phyloP scores from a whole-genome alignment of 2,797 vertebrate genomes.

The Octomys mimax region DNA sequence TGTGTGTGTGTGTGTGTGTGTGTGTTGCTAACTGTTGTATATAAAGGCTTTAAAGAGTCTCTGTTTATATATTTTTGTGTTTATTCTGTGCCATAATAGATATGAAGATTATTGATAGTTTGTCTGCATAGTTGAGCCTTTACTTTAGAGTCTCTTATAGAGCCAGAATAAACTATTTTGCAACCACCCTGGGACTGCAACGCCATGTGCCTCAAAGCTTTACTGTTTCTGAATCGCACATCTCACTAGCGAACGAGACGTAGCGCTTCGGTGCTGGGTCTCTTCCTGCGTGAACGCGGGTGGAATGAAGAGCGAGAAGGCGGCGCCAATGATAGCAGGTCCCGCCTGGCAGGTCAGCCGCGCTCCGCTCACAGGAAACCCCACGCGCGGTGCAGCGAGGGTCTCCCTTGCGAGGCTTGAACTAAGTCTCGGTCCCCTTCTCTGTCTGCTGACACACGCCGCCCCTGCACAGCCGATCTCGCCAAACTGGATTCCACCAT shows the following conservation, averaged over 20 bases:
- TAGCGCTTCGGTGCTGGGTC: neutral
- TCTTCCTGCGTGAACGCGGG: neutral
- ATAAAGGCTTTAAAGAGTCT: slow-evolving; percentile 18
- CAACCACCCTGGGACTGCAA: neutral
- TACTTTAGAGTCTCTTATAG: neutral
- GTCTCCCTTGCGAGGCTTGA: neutral
- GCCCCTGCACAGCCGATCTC: neutral
- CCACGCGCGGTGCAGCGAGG: neutral
- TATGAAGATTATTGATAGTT: neutral
- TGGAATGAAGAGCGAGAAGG: neutral
- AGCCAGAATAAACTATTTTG: slow-evolving; percentile 15
- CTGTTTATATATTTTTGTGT: neutral
- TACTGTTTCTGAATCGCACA: neutral
- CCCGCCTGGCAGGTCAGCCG: neutral
- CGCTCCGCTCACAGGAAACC: neutral
- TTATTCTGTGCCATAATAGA: neutral
- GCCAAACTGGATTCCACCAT: neutral
- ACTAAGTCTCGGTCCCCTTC: neutral
- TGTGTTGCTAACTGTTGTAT: slow-evolving; percentile 8
- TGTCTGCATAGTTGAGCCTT: neutral
- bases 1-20: neutral
- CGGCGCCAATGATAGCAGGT: neutral
- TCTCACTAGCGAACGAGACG: neutral
- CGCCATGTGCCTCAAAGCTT: neutral
- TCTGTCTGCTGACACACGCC: neutral